Evolutionary conservation across 2,888 invertebrate species (phyloP), one percentile per base, ranked within the genome.

Genomic region (Volucella inanis): DNA sequence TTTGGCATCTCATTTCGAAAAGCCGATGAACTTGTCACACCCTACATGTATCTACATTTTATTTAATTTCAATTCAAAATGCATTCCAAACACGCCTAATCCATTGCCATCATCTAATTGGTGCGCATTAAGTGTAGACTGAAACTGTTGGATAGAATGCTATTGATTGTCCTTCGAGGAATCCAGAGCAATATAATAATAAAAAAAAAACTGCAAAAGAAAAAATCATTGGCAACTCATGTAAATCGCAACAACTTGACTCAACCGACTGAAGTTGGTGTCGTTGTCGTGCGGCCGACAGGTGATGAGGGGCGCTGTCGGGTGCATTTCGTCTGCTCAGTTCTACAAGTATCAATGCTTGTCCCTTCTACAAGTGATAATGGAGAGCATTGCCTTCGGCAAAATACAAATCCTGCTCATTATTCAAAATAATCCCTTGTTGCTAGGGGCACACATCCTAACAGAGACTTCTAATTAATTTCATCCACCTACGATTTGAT

Each of bases 371-470:
- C 43, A 14, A 61, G 55, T 47, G 74, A 70, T 79, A 78, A 74
- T 68, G 70, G 68, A 14, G 54, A 76, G 15, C 8, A 41, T 43
- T 8, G 18, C 54, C 65, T 61, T 80, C 50, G 75, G 65, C 71
- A 45, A 71, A 68, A 45, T 70, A 80, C 76, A 79, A 85, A 85
- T 85, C 80, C 85, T 64, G 68, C 76, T 72, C 81, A 81, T 81
- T 77, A 85, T 85, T 85, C 81, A 85, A 71, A 85, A 80, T 85
- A 80, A 80, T 85, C 76, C 85, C 76, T 47, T 59, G 81, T 77
- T 68, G 85, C 68, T 81, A 67, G 57, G 76, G 62, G 79, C 72
- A 65, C 54, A 55, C 71, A 80, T 72, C 71, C 55, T 62, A 68
- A 75, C 55, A 55, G 68, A 85, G 80, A 81, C 57, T 71, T 81